phyloP scores from a whole-genome alignment of 2,888 invertebrate genomes.

The Acrocera orbiculus region DNA sequence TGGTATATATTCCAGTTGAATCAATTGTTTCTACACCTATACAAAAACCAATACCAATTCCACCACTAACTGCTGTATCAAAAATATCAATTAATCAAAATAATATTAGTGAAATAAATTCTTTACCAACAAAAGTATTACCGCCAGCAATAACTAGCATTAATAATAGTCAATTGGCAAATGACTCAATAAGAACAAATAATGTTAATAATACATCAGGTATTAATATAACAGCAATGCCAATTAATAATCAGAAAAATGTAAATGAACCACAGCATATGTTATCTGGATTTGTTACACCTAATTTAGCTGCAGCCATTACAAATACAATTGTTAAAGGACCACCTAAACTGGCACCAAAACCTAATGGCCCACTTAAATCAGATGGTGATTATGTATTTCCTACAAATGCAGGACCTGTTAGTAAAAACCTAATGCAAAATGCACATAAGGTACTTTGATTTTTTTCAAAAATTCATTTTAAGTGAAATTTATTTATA shows the following conservation, averaged over 20 bases:
- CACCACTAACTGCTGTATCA: conserved; percentile 24
- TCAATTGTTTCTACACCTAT: conserved; percentile 4
- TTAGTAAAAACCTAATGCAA: conserved; percentile 38
- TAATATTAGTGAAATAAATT: conserved; percentile 1
- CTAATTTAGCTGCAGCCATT: conserved; percentile 20
- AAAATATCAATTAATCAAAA: conserved; percentile 1
- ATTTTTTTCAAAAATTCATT: too few relatives aligned
- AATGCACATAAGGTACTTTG: conserved; percentile 41
- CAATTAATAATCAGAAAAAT: not conserved
- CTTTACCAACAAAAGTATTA: not conserved
- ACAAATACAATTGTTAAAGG: conserved; percentile 25
- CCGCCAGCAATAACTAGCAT: not conserved
- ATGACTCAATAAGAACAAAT: not conserved
- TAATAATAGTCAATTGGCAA: too few relatives aligned
- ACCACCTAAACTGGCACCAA: conserved; percentile 30
- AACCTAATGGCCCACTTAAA: conserved; percentile 33
- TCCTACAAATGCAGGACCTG: conserved; percentile 38
- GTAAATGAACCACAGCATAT: conserved; percentile 21
- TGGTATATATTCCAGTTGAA: conserved; percentile 29
- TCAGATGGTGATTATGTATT: conserved; percentile 30
- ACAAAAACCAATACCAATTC: conserved; percentile 17
- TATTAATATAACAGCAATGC: too few relatives aligned
- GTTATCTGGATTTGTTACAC: conserved; percentile 26
- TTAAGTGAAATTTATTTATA: not conserved
- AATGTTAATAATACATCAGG: not conserved